These are phyloP conservation scores for Phania funesta DNA, from an alignment of 2,888 invertebrate genomes.

Conservation along the genomic window DNA sequence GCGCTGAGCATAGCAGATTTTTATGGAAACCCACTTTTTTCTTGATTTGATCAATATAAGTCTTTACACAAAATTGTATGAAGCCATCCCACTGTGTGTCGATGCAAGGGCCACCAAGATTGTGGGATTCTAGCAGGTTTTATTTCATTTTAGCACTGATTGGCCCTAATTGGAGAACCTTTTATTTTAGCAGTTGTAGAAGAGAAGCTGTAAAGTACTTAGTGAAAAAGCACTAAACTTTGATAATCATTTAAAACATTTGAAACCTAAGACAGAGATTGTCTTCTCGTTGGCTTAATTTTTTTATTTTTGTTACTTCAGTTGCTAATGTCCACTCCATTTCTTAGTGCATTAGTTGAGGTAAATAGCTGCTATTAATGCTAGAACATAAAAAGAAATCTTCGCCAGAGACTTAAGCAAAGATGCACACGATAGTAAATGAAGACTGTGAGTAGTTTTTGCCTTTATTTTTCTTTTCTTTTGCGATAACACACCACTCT, in stretches of 20 bases:
- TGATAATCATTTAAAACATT: conserved; percentile 2
- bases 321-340: conserved; percentile 11
- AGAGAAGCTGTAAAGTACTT: not conserved
- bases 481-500: not conserved
- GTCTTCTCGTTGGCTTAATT: not conserved
- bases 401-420: not conserved
- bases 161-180: no score
- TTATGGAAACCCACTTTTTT: no score
- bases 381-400: not conserved
- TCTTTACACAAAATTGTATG: no score
- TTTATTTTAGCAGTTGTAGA: no score
- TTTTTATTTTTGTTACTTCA: not conserved
- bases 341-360: conserved; percentile 12
- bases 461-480: not conserved
- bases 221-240: not conserved
- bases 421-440: conserved; percentile 32
- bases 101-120: no score
- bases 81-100: no score
- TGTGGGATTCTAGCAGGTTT: no score
- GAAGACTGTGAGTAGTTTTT: not conserved
- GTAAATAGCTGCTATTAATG: conserved; percentile 25
- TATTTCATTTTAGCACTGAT: no score
- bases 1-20: no score
- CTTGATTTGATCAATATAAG: no score
- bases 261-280: not conserved